These are phyloP conservation scores for Anarsia innoxiella DNA, from an alignment of 2,888 invertebrate genomes.

Conservation along the genomic window DNA sequence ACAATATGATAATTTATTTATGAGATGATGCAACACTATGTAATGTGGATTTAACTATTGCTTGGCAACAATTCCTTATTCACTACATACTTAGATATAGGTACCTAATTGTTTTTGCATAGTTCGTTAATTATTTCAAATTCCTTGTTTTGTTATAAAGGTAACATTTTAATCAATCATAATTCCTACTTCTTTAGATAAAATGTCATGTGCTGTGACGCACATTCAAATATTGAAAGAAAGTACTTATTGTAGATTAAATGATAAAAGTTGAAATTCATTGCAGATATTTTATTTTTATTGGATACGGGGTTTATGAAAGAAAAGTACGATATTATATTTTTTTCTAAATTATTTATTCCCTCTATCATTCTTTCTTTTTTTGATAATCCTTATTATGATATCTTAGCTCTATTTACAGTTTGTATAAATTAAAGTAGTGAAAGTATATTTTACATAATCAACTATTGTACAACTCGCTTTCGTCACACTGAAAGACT, in stretches of 20 bases:
- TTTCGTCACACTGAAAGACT: constrained; percentile 56
- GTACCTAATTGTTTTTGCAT: too few species aligned
- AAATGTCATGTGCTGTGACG: too few species aligned
- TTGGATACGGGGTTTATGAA: constrained; percentile 21
- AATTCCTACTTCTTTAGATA: too few species aligned
- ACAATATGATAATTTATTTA: constrained; percentile 3
- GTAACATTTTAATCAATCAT: too few species aligned
- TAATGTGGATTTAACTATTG: neutral
- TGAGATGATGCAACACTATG: constrained; percentile 2
- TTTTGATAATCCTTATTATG: constrained; percentile 66
- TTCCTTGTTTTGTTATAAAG: too few species aligned
- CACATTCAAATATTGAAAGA: too few species aligned
- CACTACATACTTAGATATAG: too few species aligned
- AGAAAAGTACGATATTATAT: constrained; percentile 34
- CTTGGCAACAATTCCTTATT: neutral
- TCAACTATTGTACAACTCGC: constrained; percentile 69
- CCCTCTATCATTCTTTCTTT: constrained; percentile 69
- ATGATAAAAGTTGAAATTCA: too few species aligned
- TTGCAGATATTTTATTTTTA: too few species aligned
- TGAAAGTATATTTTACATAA: constrained; percentile 64
- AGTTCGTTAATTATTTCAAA: too few species aligned
- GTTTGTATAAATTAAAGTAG: constrained; percentile 72
- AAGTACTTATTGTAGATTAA: too few species aligned
- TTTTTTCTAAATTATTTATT: constrained; percentile 62
- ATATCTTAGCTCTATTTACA: constrained; percentile 72